These are phyloP conservation scores for Megamerina dolium DNA, from an alignment of 2,888 invertebrate genomes.

Conservation along the genomic window DNA sequence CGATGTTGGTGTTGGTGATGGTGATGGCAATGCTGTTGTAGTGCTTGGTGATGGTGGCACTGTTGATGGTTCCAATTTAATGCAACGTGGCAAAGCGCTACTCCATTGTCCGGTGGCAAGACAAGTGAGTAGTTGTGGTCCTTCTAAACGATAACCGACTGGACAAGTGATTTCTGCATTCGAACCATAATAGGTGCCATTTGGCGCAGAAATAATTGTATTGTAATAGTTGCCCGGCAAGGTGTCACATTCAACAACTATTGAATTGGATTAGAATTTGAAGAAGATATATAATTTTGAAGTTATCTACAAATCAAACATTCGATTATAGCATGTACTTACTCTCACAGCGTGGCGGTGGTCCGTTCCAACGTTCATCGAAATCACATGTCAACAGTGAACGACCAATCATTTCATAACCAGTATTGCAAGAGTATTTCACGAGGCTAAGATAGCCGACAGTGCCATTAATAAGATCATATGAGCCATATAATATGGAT, in stretches of 20 bases:
- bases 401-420: slow-evolving; percentile 79
- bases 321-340: slow-evolving; percentile 30
- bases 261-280: slow-evolving; percentile 14
- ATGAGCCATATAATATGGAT: slow-evolving; percentile 74
- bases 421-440: slow-evolving; percentile 74
- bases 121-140: slow-evolving; percentile 63
- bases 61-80: slow-evolving; percentile 56
- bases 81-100: slow-evolving; percentile 66
- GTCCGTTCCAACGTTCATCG: slow-evolving; percentile 90
- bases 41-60: slow-evolving; percentile 31
- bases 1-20: slow-evolving; percentile 25
- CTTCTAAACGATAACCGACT: slow-evolving; percentile 62
- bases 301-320: not conserved
- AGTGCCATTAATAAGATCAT: slow-evolving; percentile 75
- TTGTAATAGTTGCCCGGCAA: slow-evolving; percentile 56
- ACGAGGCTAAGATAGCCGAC: slow-evolving; percentile 83
- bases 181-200: slow-evolving; percentile 63
- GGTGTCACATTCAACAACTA: slow-evolving; percentile 68
- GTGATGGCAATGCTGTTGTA: slow-evolving; percentile 34
- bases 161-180: slow-evolving; percentile 71
- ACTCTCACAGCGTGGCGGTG: slow-evolving; percentile 84
- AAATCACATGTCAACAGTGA: slow-evolving; percentile 82
- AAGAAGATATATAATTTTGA: not conserved
- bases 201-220: slow-evolving; percentile 57
- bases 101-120: slow-evolving; percentile 75